These are phyloP conservation scores for Catocala sponsa DNA, from an alignment of 2,888 invertebrate genomes.

Conservation along the genomic window DNA sequence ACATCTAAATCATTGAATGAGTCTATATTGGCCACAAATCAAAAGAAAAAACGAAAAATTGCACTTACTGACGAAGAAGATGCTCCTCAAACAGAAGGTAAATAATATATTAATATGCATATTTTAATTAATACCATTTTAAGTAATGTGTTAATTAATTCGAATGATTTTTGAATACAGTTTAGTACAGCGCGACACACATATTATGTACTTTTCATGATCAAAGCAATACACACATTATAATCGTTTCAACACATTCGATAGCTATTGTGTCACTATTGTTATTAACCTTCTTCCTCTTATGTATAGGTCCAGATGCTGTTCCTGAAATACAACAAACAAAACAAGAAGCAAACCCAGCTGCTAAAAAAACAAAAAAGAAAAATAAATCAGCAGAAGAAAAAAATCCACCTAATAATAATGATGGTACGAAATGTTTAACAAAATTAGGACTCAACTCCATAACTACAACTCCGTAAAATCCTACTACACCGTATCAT, in stretches of 20 bases:
- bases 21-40: constrained; percentile 17
- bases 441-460: too few relatives aligned
- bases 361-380: constrained; percentile 25
- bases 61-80: constrained; percentile 43
- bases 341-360: constrained; percentile 6
- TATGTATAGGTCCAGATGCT: constrained; percentile 12
- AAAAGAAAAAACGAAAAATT: constrained; percentile 56
- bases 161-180: too few relatives aligned
- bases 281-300: background rate
- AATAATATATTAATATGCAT: background rate
- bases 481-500: too few relatives aligned
- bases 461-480: too few relatives aligned
- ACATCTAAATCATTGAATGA: constrained; percentile 14
- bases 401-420: constrained; percentile 14
- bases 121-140: too few relatives aligned
- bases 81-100: constrained; percentile 34
- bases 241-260: too few relatives aligned
- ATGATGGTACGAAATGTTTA: constrained; percentile 10
- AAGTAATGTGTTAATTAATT: background rate
- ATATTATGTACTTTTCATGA: too few relatives aligned
- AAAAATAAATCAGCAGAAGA: constrained; percentile 21
- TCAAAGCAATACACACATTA: too few relatives aligned
- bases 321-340: constrained; percentile 7
- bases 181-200: too few relatives aligned
- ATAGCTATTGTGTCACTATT: too few relatives aligned